phyloP scores from a whole-genome alignment of 1,140 invertebrate species.

The Bombus balteatus region DNA sequence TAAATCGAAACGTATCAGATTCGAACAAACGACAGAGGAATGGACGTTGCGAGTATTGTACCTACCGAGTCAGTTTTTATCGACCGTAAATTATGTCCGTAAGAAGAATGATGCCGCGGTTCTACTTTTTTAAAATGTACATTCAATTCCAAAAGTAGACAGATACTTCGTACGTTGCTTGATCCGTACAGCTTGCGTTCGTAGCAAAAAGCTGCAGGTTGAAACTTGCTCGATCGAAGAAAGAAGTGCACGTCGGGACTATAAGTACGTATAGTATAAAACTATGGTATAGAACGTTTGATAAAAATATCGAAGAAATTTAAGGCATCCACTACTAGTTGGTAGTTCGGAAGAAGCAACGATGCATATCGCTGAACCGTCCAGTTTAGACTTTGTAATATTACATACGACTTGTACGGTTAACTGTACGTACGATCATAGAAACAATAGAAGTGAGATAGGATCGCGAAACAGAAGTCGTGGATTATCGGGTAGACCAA shows the following conservation, averaged over 20 bases:
- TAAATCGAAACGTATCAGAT: background rate
- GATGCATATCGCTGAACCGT: slow-evolving; percentile 33
- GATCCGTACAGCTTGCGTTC: background rate
- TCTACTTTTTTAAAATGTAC: background rate
- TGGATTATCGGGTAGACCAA: slow-evolving; percentile 58
- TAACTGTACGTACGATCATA: slow-evolving; percentile 44
- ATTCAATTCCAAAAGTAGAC: background rate
- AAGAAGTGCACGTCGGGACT: too few species aligned
- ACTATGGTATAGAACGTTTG: background rate
- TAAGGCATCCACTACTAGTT: slow-evolving; percentile 1
- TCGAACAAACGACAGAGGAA: background rate
- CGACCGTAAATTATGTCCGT: background rate
- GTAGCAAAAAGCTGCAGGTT: background rate
- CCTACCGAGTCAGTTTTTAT: background rate
- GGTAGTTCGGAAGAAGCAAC: slow-evolving; percentile 8
- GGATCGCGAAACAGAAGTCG: slow-evolving; percentile 68
- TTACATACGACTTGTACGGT: slow-evolving; percentile 43
- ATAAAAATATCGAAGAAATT: slow-evolving; percentile 33
- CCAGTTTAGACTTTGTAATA: slow-evolving; percentile 50
- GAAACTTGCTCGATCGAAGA: background rate
- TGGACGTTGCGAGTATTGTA: background rate
- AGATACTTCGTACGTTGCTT: background rate
- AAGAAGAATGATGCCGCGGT: background rate
- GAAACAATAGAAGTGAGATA: slow-evolving; percentile 64
- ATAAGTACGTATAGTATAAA: background rate